Conservation (phyloP, 2,888 invertebrate genomes). For the Agonopterix alstromeriana region DNA sequence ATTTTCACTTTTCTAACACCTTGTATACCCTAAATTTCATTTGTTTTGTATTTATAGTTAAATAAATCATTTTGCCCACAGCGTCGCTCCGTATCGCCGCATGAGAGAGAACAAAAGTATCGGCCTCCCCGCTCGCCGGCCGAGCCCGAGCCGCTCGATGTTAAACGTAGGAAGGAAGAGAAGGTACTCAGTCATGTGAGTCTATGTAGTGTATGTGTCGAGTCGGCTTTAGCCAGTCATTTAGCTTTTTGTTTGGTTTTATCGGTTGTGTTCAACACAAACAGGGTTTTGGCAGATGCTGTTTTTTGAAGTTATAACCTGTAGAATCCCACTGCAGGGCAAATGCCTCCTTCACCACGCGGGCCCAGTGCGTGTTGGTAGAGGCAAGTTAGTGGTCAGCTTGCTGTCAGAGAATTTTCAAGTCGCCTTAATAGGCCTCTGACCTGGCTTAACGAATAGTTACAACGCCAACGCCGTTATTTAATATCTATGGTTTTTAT, state of each 20-base stretch:
- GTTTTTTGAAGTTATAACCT: not conserved
- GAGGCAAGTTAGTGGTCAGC: too few species aligned
- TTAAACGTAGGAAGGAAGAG: conserved; percentile 88
- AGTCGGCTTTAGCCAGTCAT: conserved; percentile 22
- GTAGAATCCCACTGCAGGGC: too few species aligned
- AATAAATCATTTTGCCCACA: conserved; percentile 36
- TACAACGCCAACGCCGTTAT: too few species aligned
- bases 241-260: conserved; percentile 11
- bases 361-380: too few species aligned
- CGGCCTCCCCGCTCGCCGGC: conserved; percentile 86
- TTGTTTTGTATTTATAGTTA: too few species aligned
- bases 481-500: too few species aligned
- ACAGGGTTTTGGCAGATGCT: not conserved
- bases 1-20: too few species aligned
- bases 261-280: not conserved
- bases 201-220: conserved; percentile 73
- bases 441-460: too few species aligned
- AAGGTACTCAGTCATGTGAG: conserved; percentile 91
- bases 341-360: too few species aligned
- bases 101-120: conserved; percentile 86
- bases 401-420: too few species aligned
- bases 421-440: too few species aligned
- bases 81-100: conserved; percentile 90
- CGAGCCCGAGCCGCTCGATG: conserved; percentile 83
- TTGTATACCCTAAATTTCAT: too few species aligned